A percentile compares a stretch with the other conserved stretches of the same genome.
phyloP scores from a whole-genome alignment of 2,888 invertebrate species.

The Cryptus armator region DNA sequence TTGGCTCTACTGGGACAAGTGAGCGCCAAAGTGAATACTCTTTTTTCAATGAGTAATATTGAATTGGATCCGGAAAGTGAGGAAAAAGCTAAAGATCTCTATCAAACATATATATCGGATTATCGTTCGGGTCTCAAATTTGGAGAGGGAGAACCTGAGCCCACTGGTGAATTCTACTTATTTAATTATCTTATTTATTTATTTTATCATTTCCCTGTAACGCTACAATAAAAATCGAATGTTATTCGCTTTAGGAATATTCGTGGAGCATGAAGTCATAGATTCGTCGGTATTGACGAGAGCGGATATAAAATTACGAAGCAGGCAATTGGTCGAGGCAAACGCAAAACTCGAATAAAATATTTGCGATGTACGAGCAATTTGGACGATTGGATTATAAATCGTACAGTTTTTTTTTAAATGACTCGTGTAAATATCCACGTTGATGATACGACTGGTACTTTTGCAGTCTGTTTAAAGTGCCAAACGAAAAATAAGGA shows the following conservation, averaged over 20 bases:
- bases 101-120: conserved; percentile 80
- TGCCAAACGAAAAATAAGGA: neutral
- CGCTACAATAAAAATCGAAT: conserved; percentile 1
- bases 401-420: conserved; percentile 30
- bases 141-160: conserved; percentile 71
- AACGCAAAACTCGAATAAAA: conserved; percentile 76
- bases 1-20: conserved; percentile 76
- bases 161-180: conserved; percentile 73
- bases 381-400: neutral
- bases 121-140: conserved; percentile 75
- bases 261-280: conserved; percentile 86
- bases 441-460: neutral
- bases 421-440: neutral
- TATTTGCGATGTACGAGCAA: neutral
- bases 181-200: neutral
- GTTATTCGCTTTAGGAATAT: conserved; percentile 81
- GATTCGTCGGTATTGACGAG: conserved; percentile 87
- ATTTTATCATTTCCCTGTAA: neutral
- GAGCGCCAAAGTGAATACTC: conserved; percentile 74
- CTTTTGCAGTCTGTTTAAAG: neutral
- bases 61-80: conserved; percentile 76
- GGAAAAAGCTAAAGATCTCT: conserved; percentile 77
- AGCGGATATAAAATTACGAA: conserved; percentile 86
- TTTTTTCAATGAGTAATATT: conserved; percentile 77
- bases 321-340: conserved; percentile 87